Conservation (phyloP, 2,888 invertebrate species). For the Rhimphoctona megacephalus region DNA sequence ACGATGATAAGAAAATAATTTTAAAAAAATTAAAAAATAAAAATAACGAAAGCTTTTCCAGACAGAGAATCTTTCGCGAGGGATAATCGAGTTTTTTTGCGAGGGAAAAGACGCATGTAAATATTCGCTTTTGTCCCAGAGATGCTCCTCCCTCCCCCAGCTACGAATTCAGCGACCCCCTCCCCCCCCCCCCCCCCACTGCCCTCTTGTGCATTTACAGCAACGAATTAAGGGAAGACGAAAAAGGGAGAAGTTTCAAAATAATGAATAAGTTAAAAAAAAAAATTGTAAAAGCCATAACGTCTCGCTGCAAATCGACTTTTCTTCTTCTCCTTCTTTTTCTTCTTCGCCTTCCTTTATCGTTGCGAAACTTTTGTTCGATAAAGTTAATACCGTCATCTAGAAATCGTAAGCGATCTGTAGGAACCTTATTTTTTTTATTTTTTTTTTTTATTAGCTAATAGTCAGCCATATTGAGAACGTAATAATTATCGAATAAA, state of each 20-base stretch:
- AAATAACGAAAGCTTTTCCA: constrained; percentile 58
- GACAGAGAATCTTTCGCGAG: constrained; percentile 62
- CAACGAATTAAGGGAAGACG: constrained; percentile 45
- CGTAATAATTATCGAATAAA: constrained; percentile 81
- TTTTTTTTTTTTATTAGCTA: constrained; percentile 74
- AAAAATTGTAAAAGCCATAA: constrained; percentile 13
- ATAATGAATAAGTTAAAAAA: constrained; percentile 19
- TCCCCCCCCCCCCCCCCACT: neutral
- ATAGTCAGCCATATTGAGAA: constrained; percentile 82
- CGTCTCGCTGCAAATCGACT: constrained; percentile 40
- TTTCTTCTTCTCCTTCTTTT: constrained; percentile 39
- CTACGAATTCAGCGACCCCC: constrained; percentile 22
- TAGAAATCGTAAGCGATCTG: constrained; percentile 65
- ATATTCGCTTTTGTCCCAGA: constrained; percentile 76
- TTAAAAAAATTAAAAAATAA: too few relatives aligned
- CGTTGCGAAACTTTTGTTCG: constrained; percentile 39
- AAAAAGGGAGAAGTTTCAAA: neutral
- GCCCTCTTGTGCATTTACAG: constrained; percentile 40
- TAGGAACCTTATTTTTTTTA: constrained; percentile 67
- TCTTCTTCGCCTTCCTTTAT: constrained; percentile 31
- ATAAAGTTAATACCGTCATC: constrained; percentile 44
- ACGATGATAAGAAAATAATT: constrained; percentile 48
- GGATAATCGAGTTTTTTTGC: constrained; percentile 65
- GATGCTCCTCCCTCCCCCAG: constrained; percentile 12
- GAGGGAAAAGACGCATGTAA: constrained; percentile 69